Percentiles rank a stretch among this genome's conserved stretches.
phyloP scores from a whole-genome alignment of 1,140 invertebrate genomes.

The Brachionus rotundiformis region DNA sequence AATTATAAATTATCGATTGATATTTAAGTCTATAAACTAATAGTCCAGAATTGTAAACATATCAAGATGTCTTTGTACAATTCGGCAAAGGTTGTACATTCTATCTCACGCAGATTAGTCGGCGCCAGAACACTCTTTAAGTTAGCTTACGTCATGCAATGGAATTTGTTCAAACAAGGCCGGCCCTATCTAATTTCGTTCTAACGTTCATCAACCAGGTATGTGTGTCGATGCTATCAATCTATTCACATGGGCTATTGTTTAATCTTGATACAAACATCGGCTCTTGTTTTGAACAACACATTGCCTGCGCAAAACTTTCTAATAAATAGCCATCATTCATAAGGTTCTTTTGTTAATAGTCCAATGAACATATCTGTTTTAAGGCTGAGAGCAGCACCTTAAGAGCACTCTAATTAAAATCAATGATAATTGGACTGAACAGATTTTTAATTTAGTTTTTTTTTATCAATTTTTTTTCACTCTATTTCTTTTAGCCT shows the following conservation, averaged over 20 bases:
- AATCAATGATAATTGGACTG: too few species aligned
- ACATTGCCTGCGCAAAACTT: not conserved
- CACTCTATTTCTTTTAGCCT: too few species aligned
- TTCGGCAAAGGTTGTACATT: not conserved
- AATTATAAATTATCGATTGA: slow-evolving; percentile 29
- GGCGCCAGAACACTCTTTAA: not conserved
- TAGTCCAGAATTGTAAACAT: slow-evolving; percentile 22
- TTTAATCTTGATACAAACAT: not conserved
- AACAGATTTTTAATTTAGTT: too few species aligned
- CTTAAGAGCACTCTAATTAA: too few species aligned
- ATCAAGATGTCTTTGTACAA: not conserved
- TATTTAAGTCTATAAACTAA: slow-evolving; percentile 42
- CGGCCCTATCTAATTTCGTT: not conserved
- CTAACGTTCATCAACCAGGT: not conserved
- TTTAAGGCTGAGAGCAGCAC: not conserved
- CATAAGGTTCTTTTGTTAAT: not conserved
- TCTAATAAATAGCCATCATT: slow-evolving; percentile 3
- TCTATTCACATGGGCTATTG: not conserved
- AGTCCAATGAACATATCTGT: not conserved
- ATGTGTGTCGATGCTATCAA: not conserved
- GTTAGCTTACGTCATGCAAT: not conserved
- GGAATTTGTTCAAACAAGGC: not conserved
- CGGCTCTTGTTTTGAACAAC: not conserved
- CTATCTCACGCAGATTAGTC: not conserved
- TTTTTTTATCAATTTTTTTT: too few species aligned